Evolutionary conservation across 1,140 invertebrate genomes (phyloP).

Genomic region (Cydia pomonella): DNA sequence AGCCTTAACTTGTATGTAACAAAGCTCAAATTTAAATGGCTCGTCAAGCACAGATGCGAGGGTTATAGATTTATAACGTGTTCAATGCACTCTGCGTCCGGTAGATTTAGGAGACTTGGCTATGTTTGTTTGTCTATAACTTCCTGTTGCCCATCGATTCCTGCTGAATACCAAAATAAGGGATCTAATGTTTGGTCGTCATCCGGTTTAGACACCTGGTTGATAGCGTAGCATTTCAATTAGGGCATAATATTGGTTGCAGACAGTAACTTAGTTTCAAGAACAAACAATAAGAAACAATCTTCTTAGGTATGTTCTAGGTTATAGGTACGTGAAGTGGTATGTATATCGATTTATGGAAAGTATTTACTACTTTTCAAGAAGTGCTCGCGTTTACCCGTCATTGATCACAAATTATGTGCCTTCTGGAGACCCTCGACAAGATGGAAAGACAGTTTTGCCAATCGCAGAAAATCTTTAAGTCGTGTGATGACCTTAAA

Average conservation of each 20-base stretch:
- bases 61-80: conserved; percentile 39
- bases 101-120: conserved; percentile 54
- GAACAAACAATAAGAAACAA: neutral
- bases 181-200: neutral
- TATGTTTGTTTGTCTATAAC: conserved; percentile 52
- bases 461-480: too few species aligned
- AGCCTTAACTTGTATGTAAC: neutral
- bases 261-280: neutral
- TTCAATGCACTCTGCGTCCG: conserved; percentile 61
- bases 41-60: neutral
- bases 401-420: too few species aligned
- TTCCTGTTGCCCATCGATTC: conserved; percentile 43
- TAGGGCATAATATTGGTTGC: neutral
- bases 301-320: neutral
- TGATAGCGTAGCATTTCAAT: neutral
- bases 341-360: too few species aligned
- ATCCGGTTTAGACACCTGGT: neutral
- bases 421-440: too few species aligned
- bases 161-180: conserved; percentile 16
- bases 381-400: too few species aligned
- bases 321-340: too few species aligned
- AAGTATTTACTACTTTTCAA: too few species aligned
- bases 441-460: too few species aligned
- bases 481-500: too few species aligned
- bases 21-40: neutral